Percentiles rank a stretch among this genome's conserved stretches.
These are phyloP conservation scores for Dryobates pubescens DNA, from an alignment of 2,797 vertebrate genomes.

Conservation along the genomic window DNA sequence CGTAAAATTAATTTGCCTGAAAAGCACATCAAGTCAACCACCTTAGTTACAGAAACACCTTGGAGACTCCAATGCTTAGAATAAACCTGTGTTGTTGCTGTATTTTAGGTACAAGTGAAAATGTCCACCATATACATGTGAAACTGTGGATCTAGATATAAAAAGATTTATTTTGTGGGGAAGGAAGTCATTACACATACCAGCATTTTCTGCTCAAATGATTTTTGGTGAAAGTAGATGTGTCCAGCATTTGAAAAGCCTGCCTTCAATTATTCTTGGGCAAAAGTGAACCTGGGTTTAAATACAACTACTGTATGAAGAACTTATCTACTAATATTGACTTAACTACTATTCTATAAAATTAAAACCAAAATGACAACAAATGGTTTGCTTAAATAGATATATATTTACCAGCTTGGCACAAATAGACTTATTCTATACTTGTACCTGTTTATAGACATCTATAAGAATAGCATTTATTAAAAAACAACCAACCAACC, in stretches of 20 bases:
- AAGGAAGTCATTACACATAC: neutral
- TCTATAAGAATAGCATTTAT: neutral
- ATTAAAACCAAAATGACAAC: neutral
- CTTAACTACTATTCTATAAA: neutral
- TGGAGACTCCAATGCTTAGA: neutral
- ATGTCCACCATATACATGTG: too few species aligned
- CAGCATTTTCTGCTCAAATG: neutral
- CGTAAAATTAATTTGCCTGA: neutral
- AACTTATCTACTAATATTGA: neutral
- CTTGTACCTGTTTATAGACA: neutral
- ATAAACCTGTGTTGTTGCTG: neutral
- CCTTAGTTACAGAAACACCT: neutral
- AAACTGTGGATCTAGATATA: neutral
- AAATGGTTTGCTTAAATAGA: neutral
- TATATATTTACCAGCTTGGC: neutral
- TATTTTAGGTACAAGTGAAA: neutral
- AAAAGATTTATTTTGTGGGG: neutral
- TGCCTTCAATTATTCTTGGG: neutral
- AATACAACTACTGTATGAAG: neutral
- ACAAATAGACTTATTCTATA: neutral
- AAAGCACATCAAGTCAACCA: neutral
- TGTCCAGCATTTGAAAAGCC: neutral
- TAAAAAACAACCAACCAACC: neutral
- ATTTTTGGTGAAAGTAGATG: neutral
- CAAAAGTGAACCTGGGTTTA: neutral